Percentiles rank a stretch among this genome's conserved stretches.
phyloP scores from a whole-genome alignment of 2,113 vertebrate genomes.

The Chaenogobius annularis region DNA sequence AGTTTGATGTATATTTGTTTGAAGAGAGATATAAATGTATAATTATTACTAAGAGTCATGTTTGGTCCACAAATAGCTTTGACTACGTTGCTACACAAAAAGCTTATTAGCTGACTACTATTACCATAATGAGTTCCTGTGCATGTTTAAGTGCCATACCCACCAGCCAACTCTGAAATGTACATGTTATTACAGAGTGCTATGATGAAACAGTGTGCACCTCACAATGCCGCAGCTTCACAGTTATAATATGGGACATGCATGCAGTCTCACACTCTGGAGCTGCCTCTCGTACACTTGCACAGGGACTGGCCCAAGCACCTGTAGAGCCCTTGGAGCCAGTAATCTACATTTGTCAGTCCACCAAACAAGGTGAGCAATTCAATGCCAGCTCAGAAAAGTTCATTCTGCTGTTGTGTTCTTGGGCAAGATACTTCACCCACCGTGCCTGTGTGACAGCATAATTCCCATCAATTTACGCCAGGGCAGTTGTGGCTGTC shows the following conservation, averaged over 20 bases:
- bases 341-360: neutral
- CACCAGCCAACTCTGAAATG: slow-evolving; percentile 28
- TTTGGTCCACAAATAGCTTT: neutral
- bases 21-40: neutral
- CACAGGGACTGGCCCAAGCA: slow-evolving; percentile 56
- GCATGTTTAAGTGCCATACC: slow-evolving; percentile 24
- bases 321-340: slow-evolving; percentile 58
- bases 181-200: slow-evolving; percentile 49
- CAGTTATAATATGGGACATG: slow-evolving; percentile 61
- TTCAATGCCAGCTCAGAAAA: neutral
- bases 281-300: slow-evolving; percentile 2
- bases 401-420: neutral
- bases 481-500: neutral
- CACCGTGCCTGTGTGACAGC: neutral
- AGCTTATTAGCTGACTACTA: neutral
- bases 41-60: neutral
- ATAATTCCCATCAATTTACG: neutral
- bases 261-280: slow-evolving; percentile 55
- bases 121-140: slow-evolving; percentile 38
- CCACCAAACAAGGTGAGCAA: no score
- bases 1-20: neutral
- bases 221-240: slow-evolving; percentile 56
- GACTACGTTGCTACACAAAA: neutral
- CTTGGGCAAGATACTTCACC: neutral
- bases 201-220: slow-evolving; percentile 48